Evolutionary conservation across 64 coral and sea anemone genomes (phyloP), one percentile per base, ranked within the genome.

Genomic region (Actinia tenebrosa): DNA sequence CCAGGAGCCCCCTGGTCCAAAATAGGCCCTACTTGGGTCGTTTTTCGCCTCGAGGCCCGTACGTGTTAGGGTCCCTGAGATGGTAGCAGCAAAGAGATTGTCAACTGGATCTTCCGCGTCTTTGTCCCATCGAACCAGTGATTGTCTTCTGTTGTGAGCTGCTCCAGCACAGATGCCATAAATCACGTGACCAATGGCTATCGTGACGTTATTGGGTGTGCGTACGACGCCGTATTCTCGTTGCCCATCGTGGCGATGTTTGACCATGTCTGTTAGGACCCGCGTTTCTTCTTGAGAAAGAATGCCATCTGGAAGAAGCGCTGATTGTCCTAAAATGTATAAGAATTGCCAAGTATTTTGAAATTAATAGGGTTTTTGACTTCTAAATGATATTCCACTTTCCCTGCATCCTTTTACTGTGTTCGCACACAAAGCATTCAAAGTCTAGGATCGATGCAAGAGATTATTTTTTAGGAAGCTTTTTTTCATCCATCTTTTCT

Each of bases 51-150:
- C 26, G 45, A 96, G 79, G 11, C 89, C 88, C 20, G 89, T 96
- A 22, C 82, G 53, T 27, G 80, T 80, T 7, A 96, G 84, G 53
- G 72, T 56, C 66, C 91, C 80, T 44, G 94, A 91, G 75, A 96
- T 96, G 10, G 94, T 96, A 1, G 94, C 84, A 37, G 94, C 80
- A 30, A 84, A 93, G 18, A 96, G 85, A 85, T 96, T 96, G 56
- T 96, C 94, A 11, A 96, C 88, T 56, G 61, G 80, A 20, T 87
- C 86, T 44, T 83, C 91, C 19, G 89, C 84, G 26, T 60, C 84
- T 7, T 85, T 50, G 3, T 80, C 62, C 88, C 91, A 84, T 15
- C 45, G 26, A 7, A 52, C 88, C 5, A 96, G 88, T 44, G 88
- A 96, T 55, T 90, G 45, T 16, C 89, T 71, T 1, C 72, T 55